Evolutionary conservation across 2,888 invertebrate species (phyloP).

Genomic region (Chrysopilus asiliformis): DNA sequence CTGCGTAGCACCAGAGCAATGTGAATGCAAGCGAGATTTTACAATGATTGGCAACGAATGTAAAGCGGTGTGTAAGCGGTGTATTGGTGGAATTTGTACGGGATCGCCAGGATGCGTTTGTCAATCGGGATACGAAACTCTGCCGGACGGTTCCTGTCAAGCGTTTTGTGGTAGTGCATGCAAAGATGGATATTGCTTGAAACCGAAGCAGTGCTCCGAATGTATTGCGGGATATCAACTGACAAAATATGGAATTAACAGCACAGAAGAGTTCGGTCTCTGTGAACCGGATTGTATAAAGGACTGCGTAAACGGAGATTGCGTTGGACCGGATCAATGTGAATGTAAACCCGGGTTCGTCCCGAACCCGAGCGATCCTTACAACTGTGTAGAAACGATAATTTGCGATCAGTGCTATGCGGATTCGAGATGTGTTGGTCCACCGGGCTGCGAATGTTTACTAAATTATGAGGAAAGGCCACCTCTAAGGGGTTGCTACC

Average conservation of each 20-base stretch:
- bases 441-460: background rate
- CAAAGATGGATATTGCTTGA: constrained; percentile 23
- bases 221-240: constrained; percentile 50
- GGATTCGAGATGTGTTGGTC: too few species aligned
- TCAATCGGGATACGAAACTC: constrained; percentile 15
- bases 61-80: too few species aligned
- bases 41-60: too few species aligned
- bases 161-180: constrained; percentile 30
- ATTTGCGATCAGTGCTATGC: too few species aligned
- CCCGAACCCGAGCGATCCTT: constrained; percentile 15
- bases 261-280: constrained; percentile 29
- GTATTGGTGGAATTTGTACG: too few species aligned
- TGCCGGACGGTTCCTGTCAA: too few species aligned
- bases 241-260: too few species aligned
- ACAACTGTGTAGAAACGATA: too few species aligned
- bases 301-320: constrained; percentile 22
- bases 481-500: too few species aligned
- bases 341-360: constrained; percentile 27
- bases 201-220: constrained; percentile 53
- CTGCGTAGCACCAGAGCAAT: constrained; percentile 7
- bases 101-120: too few species aligned
- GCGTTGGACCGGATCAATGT: constrained; percentile 22
- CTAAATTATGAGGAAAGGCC: too few species aligned
- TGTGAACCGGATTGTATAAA: constrained; percentile 20
- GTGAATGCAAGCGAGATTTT: constrained; percentile 39